Evolutionary conservation across 2,797 vertebrate species (phyloP), one percentile per base, ranked within the genome.

Genomic region (Coccyzus lansbergi): DNA sequence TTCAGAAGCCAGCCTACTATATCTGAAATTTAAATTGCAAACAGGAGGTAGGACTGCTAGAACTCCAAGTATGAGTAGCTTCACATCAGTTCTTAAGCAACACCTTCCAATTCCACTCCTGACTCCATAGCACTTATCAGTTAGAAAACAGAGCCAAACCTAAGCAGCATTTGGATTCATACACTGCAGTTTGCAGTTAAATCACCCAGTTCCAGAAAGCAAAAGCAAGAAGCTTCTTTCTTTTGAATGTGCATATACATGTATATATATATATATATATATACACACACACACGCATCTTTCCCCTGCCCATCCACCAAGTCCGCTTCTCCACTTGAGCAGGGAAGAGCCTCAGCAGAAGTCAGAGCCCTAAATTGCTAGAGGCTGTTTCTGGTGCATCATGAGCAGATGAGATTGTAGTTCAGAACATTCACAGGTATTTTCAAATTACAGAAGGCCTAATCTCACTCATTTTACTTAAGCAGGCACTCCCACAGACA

Each of bases 1-100:
- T 94, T 96, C 88, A 94, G 68, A 95, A 92, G 64, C 22, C 46
- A 62, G 56, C 71, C 60, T 58, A 68, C 81, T 80, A 7, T 46
- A 90, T 67, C 80, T 46, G 51, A 36, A 49, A 88, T 87, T 93
- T 68, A 85, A 92, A 92, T 68, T 31, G 29, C 40, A 90, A 94
- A 91, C 65, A 77, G 53, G 15, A 88, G 38, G 52, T 83, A 68
- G 33, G 38, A 62, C 48, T 86, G 21, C 64, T 88, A 56, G 62
- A 86, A 78, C 51, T 65, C 7, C 4, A 74, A 63, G 40, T 38
- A 38, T 18, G 69, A 81, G 48, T 13, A 58, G 51, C 33, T 90
- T 82, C 70, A 82, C 69, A 78, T 46, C n/a, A 82, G 28, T 24
- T 68, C 69, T 87, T 69, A 82, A 86, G 14, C 77, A 90, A 62